Evolutionary conservation across 2,888 invertebrate genomes (phyloP).

Genomic region (Drosophila formosana): DNA sequence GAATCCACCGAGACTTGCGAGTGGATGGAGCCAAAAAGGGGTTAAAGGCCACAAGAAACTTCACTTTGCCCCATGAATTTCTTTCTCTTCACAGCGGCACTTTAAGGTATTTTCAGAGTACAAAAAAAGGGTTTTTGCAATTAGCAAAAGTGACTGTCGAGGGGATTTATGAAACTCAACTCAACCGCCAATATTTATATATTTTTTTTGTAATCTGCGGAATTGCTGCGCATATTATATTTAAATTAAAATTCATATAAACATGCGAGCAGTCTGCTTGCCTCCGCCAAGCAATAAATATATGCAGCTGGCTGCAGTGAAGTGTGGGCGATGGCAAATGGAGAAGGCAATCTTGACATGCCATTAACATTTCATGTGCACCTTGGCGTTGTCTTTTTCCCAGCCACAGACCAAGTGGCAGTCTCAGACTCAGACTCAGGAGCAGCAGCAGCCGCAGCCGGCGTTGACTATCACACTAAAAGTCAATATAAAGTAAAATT

Average conservation of each 20-base stretch:
- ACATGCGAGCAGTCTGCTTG: constrained; percentile 6
- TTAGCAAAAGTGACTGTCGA: constrained; percentile 6
- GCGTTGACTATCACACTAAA: constrained; percentile 76
- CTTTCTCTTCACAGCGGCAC: constrained; percentile 2
- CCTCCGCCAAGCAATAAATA: constrained; percentile 65
- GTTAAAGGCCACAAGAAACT: constrained; percentile 30
- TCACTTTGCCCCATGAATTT: constrained; percentile 43
- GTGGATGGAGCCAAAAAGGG: constrained; percentile 8
- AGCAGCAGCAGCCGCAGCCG: constrained; percentile 35
- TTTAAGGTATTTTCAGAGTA: constrained; percentile 23
- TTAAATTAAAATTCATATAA: constrained; percentile 1
- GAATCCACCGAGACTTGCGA: constrained; percentile 45
- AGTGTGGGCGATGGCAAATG: constrained; percentile 21
- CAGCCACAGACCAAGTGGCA: background rate
- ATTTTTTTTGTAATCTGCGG: background rate
- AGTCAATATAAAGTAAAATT: constrained; percentile 81
- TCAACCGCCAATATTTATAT: too few species aligned
- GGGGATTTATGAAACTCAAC: background rate
- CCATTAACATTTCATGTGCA: constrained; percentile 80
- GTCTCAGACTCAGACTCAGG: constrained; percentile 1
- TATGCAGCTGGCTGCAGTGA: constrained; percentile 46
- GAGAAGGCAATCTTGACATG: constrained; percentile 74
- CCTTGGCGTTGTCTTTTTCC: constrained; percentile 66
- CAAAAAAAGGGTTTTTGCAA: constrained; percentile 1
- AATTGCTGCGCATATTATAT: constrained; percentile 2